phyloP scores from a whole-genome alignment of 2,888 invertebrate species.

The Folsomia manolachei region DNA sequence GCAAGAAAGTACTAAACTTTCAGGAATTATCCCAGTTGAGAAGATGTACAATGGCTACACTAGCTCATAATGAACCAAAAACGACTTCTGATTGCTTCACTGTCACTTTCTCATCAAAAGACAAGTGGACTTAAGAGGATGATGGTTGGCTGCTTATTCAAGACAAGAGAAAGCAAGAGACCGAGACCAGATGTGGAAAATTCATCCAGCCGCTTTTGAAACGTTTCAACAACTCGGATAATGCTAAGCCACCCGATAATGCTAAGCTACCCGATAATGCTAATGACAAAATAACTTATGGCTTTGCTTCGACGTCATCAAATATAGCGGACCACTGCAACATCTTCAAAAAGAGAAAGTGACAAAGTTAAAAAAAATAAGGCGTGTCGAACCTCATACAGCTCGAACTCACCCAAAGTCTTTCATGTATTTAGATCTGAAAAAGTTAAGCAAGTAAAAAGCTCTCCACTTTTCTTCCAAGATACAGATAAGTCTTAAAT shows the following conservation, averaged over 20 bases:
- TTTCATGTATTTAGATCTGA: background rate
- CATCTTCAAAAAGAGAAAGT: too few relatives aligned
- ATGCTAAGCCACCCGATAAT: too few relatives aligned
- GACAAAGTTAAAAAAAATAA: too few relatives aligned
- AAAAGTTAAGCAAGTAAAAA: background rate
- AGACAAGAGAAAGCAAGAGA: background rate
- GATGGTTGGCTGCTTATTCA: background rate
- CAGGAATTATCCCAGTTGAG: background rate
- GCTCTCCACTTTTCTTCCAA: background rate
- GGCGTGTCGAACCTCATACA: too few relatives aligned
- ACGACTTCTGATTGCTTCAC: background rate
- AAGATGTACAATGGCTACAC: too few relatives aligned
- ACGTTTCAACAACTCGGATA: too few relatives aligned
- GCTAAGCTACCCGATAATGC: too few relatives aligned
- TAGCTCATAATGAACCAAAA: background rate
- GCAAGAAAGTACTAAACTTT: background rate
- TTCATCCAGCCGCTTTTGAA: too few relatives aligned
- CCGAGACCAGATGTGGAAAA: too few relatives aligned
- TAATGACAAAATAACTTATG: background rate
- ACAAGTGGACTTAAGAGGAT: slow-evolving; percentile 9
- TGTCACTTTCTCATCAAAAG: background rate
- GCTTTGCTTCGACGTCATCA: too few relatives aligned
- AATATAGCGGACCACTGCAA: too few relatives aligned
- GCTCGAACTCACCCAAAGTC: too few relatives aligned
- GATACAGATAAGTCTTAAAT: background rate